These are phyloP conservation scores for Mercenaria mercenaria DNA, from an alignment of 1,140 invertebrate species.

Conservation along the genomic window DNA sequence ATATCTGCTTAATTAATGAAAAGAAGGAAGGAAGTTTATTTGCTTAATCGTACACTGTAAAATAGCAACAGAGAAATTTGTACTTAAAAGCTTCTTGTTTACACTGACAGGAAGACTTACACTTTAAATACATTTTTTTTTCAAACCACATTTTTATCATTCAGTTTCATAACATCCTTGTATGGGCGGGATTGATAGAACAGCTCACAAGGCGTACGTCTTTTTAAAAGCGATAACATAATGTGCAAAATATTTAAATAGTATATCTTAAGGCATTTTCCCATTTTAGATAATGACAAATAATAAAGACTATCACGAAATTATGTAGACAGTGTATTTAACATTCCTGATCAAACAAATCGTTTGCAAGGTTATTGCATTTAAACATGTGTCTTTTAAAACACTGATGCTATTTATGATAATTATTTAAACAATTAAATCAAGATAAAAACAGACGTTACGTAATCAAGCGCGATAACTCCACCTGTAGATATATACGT, in stretches of 20 bases:
- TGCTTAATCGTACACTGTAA: too few species aligned
- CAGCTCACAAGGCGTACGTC: neutral
- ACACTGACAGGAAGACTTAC: neutral
- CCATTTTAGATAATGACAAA: neutral
- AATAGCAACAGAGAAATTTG: neutral
- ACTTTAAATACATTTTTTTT: neutral
- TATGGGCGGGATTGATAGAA: neutral
- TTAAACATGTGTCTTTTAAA: neutral
- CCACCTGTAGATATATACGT: neutral
- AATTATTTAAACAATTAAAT: neutral
- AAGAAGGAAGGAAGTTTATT: too few species aligned
- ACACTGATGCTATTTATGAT: slow-evolving; percentile 27
- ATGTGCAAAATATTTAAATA: slow-evolving; percentile 5
- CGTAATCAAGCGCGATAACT: neutral
- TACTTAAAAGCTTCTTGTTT: neutral
- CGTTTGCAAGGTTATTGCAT: neutral
- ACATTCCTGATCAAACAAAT: slow-evolving; percentile 5
- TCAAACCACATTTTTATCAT: neutral
- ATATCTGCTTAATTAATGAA: too few species aligned
- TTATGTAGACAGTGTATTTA: neutral
- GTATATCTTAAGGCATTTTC: neutral
- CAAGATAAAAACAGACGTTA: slow-evolving; percentile 8
- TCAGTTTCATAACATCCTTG: neutral
- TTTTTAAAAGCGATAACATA: neutral
- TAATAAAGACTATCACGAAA: neutral